phyloP scores from a whole-genome alignment of 2,113 vertebrate genomes.

The Gymnorhina tibicen region DNA sequence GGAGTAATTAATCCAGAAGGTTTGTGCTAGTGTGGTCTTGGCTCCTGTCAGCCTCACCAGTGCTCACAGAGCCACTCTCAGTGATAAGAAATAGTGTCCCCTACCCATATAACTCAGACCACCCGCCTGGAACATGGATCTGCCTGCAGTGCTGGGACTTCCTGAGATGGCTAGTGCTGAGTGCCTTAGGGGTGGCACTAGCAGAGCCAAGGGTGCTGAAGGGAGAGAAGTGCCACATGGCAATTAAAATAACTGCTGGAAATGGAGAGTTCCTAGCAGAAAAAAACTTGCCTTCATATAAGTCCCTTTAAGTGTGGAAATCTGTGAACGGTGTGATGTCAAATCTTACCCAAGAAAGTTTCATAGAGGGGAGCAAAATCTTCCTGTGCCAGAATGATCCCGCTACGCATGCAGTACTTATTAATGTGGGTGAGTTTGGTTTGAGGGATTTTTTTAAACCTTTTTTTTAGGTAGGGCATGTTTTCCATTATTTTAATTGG shows the following conservation, averaged over 20 bases:
- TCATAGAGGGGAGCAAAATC: not conserved
- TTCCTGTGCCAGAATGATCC: not conserved
- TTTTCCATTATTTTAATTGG: slow-evolving; percentile 33
- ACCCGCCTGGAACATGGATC: accelerated
- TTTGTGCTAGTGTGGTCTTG: not conserved
- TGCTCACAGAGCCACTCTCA: not conserved
- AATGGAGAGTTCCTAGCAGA: not conserved
- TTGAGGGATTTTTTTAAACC: not conserved
- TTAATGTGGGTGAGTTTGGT: not conserved
- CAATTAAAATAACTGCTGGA: not conserved
- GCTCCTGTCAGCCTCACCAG: not conserved
- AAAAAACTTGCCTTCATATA: not conserved
- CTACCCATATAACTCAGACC: accelerated
- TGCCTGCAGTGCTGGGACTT: not conserved
- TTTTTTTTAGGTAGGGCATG: not conserved
- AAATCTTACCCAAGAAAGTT: not conserved
- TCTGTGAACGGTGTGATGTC: not conserved
- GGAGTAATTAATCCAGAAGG: not conserved
- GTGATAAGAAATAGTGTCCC: not conserved
- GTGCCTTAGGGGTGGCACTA: not conserved
- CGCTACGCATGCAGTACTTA: not conserved
- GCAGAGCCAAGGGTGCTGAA: not conserved
- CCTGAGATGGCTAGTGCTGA: not conserved
- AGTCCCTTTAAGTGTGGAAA: not conserved
- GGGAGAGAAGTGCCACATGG: not conserved